Percentiles rank a stretch among this genome's conserved stretches.
phyloP scores from a whole-genome alignment of 2,797 vertebrate species.

The Clarias laeviceps region DNA sequence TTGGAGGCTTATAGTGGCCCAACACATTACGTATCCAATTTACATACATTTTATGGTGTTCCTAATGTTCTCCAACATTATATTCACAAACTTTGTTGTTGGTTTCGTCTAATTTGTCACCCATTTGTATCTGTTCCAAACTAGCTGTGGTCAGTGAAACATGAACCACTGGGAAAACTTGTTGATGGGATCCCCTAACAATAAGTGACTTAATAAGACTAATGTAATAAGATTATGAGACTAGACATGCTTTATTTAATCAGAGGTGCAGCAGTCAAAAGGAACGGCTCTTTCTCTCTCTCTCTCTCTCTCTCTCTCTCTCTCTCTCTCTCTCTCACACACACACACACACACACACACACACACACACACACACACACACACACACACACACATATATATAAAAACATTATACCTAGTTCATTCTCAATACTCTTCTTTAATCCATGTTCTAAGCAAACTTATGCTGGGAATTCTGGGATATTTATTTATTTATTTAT shows the following conservation, averaged over 20 bases:
- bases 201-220: slow-evolving; percentile 23
- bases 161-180: not conserved
- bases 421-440: not conserved
- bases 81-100: not conserved
- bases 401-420: not conserved
- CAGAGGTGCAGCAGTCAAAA: not conserved
- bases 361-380: slow-evolving; percentile 25
- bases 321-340: too few relatives aligned
- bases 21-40: not conserved
- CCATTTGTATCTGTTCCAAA: not conserved
- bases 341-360: not conserved
- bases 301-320: too few relatives aligned
- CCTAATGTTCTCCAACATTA: not conserved
- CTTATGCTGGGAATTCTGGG: not conserved
- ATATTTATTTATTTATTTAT: not conserved
- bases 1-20: not conserved
- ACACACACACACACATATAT: not conserved
- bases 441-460: not conserved
- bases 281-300: not conserved
- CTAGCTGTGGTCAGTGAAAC: not conserved
- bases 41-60: not conserved
- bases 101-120: not conserved
- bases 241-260: slow-evolving; percentile 33
- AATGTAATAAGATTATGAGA: slow-evolving; percentile 18
- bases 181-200: slow-evolving; percentile 5